These are phyloP conservation scores for Isurus oxyrinchus DNA, from an alignment of 2,113 vertebrate genomes.

Conservation along the genomic window DNA sequence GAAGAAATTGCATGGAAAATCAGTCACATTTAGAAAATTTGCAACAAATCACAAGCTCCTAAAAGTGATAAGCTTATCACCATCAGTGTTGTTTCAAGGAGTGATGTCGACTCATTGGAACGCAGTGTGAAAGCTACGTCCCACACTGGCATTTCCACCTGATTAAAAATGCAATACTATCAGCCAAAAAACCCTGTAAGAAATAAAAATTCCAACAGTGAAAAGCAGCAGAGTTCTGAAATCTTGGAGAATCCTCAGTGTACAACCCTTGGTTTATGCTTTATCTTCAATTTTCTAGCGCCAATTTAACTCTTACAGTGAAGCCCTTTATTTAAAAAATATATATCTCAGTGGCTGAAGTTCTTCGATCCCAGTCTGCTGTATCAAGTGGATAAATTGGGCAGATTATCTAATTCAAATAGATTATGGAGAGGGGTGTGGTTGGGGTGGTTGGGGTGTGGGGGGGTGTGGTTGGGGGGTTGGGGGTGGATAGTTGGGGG, in stretches of 20 bases:
- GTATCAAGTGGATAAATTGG: too few species aligned
- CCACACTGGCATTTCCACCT: not conserved
- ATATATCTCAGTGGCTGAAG: not conserved
- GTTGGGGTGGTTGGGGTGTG: too few species aligned
- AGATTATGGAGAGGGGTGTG: too few species aligned
- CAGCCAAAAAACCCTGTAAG: not conserved
- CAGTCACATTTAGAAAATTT: not conserved
- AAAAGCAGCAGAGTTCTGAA: too few species aligned
- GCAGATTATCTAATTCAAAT: not conserved
- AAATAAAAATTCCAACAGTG: not conserved
- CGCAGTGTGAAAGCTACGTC: too few species aligned
- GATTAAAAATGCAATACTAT: not conserved
- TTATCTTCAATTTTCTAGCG: too few species aligned
- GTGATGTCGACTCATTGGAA: not conserved
- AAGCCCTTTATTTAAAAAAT: not conserved
- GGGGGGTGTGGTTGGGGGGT: too few species aligned
- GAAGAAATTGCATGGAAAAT: not conserved
- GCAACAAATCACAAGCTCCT: not conserved
- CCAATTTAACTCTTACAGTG: not conserved
- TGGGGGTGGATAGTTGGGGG: too few species aligned
- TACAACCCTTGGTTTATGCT: not conserved
- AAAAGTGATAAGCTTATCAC: not conserved
- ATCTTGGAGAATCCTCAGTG: not conserved
- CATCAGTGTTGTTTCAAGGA: not conserved
- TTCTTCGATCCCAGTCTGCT: not conserved